Percentiles rank a stretch among this genome's conserved stretches.
These are phyloP conservation scores for Cerastoderma edule DNA, from an alignment of 2,888 invertebrate species.

Conservation along the genomic window DNA sequence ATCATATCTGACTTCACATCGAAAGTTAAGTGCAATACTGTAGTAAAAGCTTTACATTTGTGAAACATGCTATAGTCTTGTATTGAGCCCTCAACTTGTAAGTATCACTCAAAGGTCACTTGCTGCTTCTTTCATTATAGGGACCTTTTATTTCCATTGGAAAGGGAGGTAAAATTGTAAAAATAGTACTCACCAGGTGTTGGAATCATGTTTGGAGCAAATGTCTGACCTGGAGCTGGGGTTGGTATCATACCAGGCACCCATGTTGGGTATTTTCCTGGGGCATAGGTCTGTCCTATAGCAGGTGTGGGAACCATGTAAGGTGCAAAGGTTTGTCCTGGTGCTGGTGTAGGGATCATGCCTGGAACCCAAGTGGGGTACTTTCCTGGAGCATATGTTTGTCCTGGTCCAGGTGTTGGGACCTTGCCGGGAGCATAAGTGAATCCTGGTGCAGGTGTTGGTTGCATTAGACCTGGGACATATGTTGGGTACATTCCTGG, in stretches of 20 bases:
- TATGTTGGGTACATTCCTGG: slow-evolving; percentile 59
- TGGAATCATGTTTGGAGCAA: slow-evolving; percentile 52
- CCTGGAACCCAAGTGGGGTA: slow-evolving; percentile 54
- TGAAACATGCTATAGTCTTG: too few relatives aligned
- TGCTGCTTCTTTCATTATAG: too few relatives aligned
- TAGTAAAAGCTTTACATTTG: too few relatives aligned
- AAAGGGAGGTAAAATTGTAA: background rate
- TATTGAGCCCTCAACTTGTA: too few relatives aligned
- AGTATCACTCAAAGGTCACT: too few relatives aligned
- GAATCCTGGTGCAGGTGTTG: slow-evolving; percentile 57
- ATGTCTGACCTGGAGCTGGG: slow-evolving; percentile 57
- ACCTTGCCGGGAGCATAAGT: slow-evolving; percentile 53
- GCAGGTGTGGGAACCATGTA: slow-evolving; percentile 57
- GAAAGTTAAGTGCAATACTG: too few relatives aligned
- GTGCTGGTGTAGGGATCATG: slow-evolving; percentile 56
- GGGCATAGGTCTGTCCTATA: slow-evolving; percentile 59
- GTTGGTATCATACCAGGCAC: slow-evolving; percentile 60
- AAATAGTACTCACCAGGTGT: slow-evolving; percentile 40
- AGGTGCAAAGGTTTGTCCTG: slow-evolving; percentile 55
- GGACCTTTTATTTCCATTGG: too few relatives aligned
- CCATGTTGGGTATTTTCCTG: slow-evolving; percentile 60
- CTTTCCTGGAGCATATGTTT: slow-evolving; percentile 54
- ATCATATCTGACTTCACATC: too few relatives aligned
- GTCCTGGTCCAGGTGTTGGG: slow-evolving; percentile 63
- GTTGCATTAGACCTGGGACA: slow-evolving; percentile 54